Percentiles rank a stretch among this genome's conserved stretches.
phyloP scores from a whole-genome alignment of 2,888 invertebrate genomes.

The Zaprionus obscuricornis region DNA sequence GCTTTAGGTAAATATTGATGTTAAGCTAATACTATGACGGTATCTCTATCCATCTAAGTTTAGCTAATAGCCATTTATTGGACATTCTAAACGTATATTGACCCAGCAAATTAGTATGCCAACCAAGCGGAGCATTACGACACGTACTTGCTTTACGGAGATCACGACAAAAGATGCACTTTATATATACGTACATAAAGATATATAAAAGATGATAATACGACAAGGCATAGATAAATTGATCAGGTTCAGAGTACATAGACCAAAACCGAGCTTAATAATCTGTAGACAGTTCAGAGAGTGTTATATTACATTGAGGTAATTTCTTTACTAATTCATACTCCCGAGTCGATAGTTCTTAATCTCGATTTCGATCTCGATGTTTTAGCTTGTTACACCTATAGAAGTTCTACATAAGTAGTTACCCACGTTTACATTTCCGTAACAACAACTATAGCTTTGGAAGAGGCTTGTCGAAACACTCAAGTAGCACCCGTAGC shows the following conservation, averaged over 20 bases:
- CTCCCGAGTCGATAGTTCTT: no score
- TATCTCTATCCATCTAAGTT: slow-evolving; percentile 12
- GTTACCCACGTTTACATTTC: slow-evolving; percentile 30
- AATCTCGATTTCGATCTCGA: no score
- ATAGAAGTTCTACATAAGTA: no score
- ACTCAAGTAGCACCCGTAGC: slow-evolving; percentile 25
- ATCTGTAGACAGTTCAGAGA: slow-evolving; percentile 13
- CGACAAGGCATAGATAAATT: slow-evolving; percentile 20
- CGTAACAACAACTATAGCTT: slow-evolving; percentile 4
- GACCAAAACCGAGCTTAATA: slow-evolving; percentile 8
- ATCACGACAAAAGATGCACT: slow-evolving; percentile 33
- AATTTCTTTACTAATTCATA: no score
- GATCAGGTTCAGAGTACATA: slow-evolving; percentile 18
- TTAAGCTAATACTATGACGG: no score
- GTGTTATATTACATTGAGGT: background rate
- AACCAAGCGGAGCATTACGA: slow-evolving; percentile 21
- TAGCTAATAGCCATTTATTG: slow-evolving; percentile 30
- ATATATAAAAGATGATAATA: slow-evolving; percentile 32
- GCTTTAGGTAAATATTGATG: no score
- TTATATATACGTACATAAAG: slow-evolving; percentile 4
- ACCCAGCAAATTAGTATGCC: slow-evolving; percentile 48
- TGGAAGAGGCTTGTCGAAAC: slow-evolving; percentile 32
- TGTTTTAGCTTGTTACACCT: no score
- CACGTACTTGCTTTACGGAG: slow-evolving; percentile 26
- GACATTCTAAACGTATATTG: slow-evolving; percentile 31